Percentiles rank a stretch among this genome's conserved stretches.
phyloP scores from a whole-genome alignment of 2,797 vertebrate genomes.

The Crocodylus rhombifer region DNA sequence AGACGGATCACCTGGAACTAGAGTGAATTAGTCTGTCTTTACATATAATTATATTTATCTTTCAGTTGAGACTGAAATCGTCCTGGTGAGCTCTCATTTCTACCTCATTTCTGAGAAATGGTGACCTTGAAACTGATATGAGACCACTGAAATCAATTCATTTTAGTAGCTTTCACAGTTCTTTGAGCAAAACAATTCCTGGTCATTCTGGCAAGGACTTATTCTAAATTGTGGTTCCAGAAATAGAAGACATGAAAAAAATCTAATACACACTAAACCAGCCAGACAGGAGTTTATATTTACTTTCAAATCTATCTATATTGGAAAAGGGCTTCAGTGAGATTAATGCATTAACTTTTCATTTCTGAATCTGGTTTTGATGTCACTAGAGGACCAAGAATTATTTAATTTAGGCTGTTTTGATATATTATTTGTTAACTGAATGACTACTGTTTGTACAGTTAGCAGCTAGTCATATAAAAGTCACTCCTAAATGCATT shows the following conservation, averaged over 20 bases:
- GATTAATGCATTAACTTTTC: constrained; percentile 73
- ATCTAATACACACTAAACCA: constrained; percentile 62
- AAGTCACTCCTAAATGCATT: constrained; percentile 71
- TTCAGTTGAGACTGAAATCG: neutral
- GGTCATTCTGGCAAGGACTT: constrained; percentile 47
- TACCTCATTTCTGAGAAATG: constrained; percentile 27
- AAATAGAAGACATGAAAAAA: constrained; percentile 51
- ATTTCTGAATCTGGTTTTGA: constrained; percentile 65
- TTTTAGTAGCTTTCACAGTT: constrained; percentile 66
- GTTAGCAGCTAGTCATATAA: constrained; percentile 62
- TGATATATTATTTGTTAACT: constrained; percentile 60
- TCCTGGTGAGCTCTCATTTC: neutral
- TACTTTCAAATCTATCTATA: constrained; percentile 67
- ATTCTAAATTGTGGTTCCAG: constrained; percentile 67
- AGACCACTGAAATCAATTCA: constrained; percentile 58
- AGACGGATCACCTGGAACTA: constrained; percentile 16
- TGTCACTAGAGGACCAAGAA: constrained; percentile 48
- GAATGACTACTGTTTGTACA: constrained; percentile 55
- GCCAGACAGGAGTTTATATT: constrained; percentile 67
- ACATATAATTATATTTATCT: constrained; percentile 3
- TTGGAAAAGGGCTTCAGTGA: constrained; percentile 54
- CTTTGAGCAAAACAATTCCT: constrained; percentile 75
- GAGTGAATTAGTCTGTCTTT: neutral
- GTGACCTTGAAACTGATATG: constrained; percentile 59
- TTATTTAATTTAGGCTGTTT: constrained; percentile 72